Evolutionary conservation across 2,113 vertebrate genomes (phyloP), one percentile per base, ranked within the genome.

Genomic region (Megaceryle torquata): DNA sequence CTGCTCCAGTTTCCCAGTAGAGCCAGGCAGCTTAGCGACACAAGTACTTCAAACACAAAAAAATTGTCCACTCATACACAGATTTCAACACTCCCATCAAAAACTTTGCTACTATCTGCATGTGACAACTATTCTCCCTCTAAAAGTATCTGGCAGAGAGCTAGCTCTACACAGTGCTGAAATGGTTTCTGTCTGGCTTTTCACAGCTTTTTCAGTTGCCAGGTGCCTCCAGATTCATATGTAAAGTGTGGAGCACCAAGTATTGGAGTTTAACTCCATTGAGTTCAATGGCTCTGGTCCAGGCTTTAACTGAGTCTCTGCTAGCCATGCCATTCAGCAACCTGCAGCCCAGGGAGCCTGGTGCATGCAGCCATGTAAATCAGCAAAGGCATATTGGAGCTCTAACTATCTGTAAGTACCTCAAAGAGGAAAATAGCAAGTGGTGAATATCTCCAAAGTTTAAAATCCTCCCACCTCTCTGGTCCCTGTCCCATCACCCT

Each of bases 21-120:
- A 69, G 15, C 9, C 48, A n/a, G 43, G 31, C 22, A 83, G 12
- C 31, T 76, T 29, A 31, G 35, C 56, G 51, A 44, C 10, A 44
- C 8, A 9, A 25, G 9, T 9, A 15, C 31, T 78, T 74, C 28
- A 67, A 41, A 44, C 20, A 57, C 19, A 78, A 81, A 44, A 72
- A 61, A 37, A 10, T 4, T 15, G 5, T 21, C 19, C 39, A 46
- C 13, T 9, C 20, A 0, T 20, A 6, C 28, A 18, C 2, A 16
- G 7, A 82, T 89, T 71, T 44, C 53, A 51, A 9, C 19, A 64
- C 15, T 16, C 48, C 29, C n/a, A 39, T 10, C 54, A 51, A 76
- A 51, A 86, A 54, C 39, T 61, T 41, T 19, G 31, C 22, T 69
- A 26, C 31, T 33, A 4, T 41, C 26, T 67, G n/a, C n/a, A n/a